Percentiles rank a stretch among this genome's conserved stretches.
phyloP scores from a whole-genome alignment of 2,797 vertebrate genomes.

The Spinus pinus region DNA sequence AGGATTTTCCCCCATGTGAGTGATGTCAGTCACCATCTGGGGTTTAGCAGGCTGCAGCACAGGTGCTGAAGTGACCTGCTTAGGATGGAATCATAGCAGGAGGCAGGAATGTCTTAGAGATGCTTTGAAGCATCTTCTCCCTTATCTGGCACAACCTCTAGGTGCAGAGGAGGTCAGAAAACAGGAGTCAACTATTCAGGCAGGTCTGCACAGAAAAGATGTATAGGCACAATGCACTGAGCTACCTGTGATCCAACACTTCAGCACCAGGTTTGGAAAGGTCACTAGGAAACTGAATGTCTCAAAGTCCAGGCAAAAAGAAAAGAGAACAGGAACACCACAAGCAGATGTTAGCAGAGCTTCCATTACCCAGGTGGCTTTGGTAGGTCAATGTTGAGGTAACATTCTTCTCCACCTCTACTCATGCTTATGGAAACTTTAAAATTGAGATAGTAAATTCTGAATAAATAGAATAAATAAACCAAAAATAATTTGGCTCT shows the following conservation, averaged over 20 bases:
- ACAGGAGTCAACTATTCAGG: neutral
- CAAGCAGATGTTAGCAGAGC: slow-evolving; percentile 57
- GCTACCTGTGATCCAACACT: slow-evolving; percentile 10
- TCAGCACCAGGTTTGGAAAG: slow-evolving; percentile 62
- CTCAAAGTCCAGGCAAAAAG: slow-evolving; percentile 53
- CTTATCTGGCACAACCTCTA: neutral
- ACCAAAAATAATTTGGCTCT: neutral
- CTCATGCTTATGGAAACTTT: neutral
- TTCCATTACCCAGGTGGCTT: slow-evolving; percentile 63
- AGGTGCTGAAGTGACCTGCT: neutral
- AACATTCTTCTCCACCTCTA: neutral
- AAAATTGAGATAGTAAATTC: neutral
- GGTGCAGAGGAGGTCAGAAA: neutral
- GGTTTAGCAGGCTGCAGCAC: neutral
- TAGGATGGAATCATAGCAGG: neutral
- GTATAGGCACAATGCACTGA: neutral
- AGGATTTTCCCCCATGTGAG: neutral
- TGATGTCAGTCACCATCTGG: neutral
- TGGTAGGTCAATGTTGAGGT: neutral
- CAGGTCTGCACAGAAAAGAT: neutral
- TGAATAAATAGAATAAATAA: neutral
- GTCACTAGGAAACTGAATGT: slow-evolving; percentile 38
- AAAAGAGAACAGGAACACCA: slow-evolving; percentile 50
- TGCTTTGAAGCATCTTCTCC: neutral
- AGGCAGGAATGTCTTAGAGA: neutral